Base-by-base conservation (phyloP, 2,113 vertebrate genomes). In the Scalopus aquaticus region DNA sequence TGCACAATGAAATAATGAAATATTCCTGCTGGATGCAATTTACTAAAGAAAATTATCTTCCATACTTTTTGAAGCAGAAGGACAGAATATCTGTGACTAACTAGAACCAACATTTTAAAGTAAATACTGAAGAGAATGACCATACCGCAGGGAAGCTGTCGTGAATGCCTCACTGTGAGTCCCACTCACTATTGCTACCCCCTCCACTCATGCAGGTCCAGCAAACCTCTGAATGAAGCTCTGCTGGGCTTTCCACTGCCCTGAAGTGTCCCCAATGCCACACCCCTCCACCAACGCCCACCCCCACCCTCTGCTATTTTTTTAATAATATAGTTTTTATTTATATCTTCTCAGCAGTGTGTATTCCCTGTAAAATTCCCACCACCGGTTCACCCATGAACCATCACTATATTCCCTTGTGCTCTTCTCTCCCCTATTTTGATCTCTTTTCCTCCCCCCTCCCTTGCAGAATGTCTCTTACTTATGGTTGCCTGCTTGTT, bases 11-110 rank as follows among this genome's bases (percentile, higher is more conserved):
- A 90, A 96, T 51, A 73, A 65, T 30, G 9, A 85, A 79, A 42
- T 74, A 46, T 60, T 94, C 78, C 78, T 89, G 10, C 24, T 17
- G 24, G 42, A 80, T 87, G 9, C 79, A 94, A 93, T 64, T 64
- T 79, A 64, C 30, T 77, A 30, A 5, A 49, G 22, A 77, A 84
- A 70, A 91, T 69, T 64, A 82, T 56, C 51, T 90, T 85, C 30
- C 78, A 90, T 56, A 76, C 19, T 79, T 95, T 94, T 64, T 62
- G 69, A 94, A 92, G 62, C 54, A 62, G 3, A 84, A 3, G 35
- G 65, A n/a, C 56, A 80, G 24, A 86, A 67, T 65, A 15, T 22
- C 46, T 62, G 15, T 78, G 30, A 84, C 49, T 62, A 95, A 77
- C 5, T 22, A 93, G 15, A 76, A 95, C 44, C 54, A 65, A 86